These are phyloP conservation scores for Camponotus pennsylvanicus DNA, from an alignment of 1,140 invertebrate species.

Conservation along the genomic window DNA sequence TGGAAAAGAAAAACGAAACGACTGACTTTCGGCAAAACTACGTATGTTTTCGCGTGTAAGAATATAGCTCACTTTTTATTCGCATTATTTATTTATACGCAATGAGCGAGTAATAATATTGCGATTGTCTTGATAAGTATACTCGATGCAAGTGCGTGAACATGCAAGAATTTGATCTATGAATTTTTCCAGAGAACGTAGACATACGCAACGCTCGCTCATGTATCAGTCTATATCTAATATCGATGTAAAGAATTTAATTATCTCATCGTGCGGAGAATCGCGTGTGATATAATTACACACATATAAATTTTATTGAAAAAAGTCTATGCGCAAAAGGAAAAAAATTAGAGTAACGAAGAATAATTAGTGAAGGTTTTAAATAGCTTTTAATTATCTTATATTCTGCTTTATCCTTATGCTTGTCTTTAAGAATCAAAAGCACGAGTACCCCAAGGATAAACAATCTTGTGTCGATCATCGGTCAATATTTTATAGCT, in stretches of 20 bases:
- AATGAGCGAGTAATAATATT: constrained; percentile 3
- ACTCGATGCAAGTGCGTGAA: not conserved
- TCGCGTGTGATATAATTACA: constrained; percentile 21
- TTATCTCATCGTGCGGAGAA: constrained; percentile 18
- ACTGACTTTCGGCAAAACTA: not conserved
- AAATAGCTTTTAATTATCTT: constrained; percentile 25
- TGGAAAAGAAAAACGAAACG: not conserved
- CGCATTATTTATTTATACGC: constrained; percentile 47
- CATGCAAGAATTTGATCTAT: not conserved
- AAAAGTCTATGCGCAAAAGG: not conserved
- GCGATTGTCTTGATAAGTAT: constrained; percentile 7
- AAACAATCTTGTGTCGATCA: constrained; percentile 22
- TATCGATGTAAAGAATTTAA: constrained; percentile 15
- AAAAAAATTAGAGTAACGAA: constrained; percentile 25
- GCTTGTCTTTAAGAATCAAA: constrained; percentile 45
- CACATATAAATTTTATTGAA: constrained; percentile 28
- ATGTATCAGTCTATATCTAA: not conserved
- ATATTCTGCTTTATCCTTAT: constrained; percentile 38
- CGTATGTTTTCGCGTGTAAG: constrained; percentile 27
- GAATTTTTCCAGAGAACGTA: not conserved
- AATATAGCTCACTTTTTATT: constrained; percentile 13
- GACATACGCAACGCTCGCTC: constrained; percentile 11
- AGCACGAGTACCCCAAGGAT: constrained; percentile 1
- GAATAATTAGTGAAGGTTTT: constrained; percentile 15
- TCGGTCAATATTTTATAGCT: not conserved